phyloP scores from a whole-genome alignment of 2,888 invertebrate species.

The Dynastes tityus region DNA sequence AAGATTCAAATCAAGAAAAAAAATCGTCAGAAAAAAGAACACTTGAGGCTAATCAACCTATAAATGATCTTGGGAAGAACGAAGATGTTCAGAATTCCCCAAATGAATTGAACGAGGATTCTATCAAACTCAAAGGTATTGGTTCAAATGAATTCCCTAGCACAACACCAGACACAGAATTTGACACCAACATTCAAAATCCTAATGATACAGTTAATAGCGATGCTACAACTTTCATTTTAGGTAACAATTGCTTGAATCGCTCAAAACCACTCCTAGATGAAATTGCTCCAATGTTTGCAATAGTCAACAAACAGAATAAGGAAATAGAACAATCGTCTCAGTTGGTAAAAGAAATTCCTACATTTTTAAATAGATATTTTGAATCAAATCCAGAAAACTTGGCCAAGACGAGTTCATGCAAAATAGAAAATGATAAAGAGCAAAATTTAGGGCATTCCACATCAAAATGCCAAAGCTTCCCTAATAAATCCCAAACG shows the following conservation, averaged over 20 bases:
- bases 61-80: background rate
- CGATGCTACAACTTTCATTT: background rate
- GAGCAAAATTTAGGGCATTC: background rate
- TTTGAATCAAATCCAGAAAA: background rate
- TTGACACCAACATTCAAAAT: background rate
- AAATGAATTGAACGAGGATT: background rate
- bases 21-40: no score
- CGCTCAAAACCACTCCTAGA: background rate
- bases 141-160: no score
- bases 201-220: background rate
- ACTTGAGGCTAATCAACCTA: no score
- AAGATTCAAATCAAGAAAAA: background rate
- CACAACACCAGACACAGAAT: background rate
- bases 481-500: background rate
- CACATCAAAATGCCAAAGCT: background rate
- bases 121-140: no score
- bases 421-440: background rate
- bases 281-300: no score
- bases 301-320: no score
- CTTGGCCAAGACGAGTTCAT: background rate
- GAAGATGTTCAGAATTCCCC: background rate
- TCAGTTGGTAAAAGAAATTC: background rate
- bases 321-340: no score
- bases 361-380: conserved; percentile 13
- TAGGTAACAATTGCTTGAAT: background rate